Conservation (phyloP, 2,888 invertebrate species). For the Cheilosia pagana region DNA sequence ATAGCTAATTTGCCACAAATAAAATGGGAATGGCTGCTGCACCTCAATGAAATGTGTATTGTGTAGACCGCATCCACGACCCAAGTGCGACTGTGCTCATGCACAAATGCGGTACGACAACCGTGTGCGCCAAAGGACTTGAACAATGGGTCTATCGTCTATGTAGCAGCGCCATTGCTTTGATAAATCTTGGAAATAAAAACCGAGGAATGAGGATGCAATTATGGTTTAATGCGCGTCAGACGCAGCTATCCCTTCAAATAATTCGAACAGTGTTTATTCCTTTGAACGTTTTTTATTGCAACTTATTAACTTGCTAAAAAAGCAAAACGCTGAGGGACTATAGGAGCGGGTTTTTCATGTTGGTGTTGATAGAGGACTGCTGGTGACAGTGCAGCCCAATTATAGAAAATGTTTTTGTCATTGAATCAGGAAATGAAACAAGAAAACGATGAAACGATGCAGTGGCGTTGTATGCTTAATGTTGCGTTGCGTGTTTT, state of each 20-base stretch:
- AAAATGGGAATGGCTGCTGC: slow-evolving; percentile 35
- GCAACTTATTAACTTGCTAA: slow-evolving; percentile 32
- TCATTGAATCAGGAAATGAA: no score
- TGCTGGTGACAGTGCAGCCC: no score
- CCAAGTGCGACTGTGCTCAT: slow-evolving; percentile 26
- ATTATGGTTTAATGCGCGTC: slow-evolving; percentile 68
- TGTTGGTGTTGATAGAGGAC: background rate
- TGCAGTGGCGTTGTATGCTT: no score
- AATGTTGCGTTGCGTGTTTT: no score
- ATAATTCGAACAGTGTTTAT: slow-evolving; percentile 39
- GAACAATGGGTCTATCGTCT: slow-evolving; percentile 54
- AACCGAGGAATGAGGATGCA: slow-evolving; percentile 56
- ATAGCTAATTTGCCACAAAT: slow-evolving; percentile 62
- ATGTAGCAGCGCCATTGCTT: slow-evolving; percentile 7
- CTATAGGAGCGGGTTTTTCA: background rate
- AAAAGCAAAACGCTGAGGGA: background rate
- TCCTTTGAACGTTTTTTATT: slow-evolving; percentile 44
- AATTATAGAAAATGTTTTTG: no score
- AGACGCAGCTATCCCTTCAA: slow-evolving; percentile 54
- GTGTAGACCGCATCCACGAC: slow-evolving; percentile 1
- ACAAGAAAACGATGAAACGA: fast-evolving
- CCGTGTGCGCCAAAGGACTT: slow-evolving; percentile 41
- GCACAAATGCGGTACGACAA: slow-evolving; percentile 48
- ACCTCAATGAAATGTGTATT: slow-evolving; percentile 57
- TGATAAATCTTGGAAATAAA: slow-evolving; percentile 12